Conservation (phyloP, 2,888 invertebrate genomes). For the Galeruca laticollis region DNA sequence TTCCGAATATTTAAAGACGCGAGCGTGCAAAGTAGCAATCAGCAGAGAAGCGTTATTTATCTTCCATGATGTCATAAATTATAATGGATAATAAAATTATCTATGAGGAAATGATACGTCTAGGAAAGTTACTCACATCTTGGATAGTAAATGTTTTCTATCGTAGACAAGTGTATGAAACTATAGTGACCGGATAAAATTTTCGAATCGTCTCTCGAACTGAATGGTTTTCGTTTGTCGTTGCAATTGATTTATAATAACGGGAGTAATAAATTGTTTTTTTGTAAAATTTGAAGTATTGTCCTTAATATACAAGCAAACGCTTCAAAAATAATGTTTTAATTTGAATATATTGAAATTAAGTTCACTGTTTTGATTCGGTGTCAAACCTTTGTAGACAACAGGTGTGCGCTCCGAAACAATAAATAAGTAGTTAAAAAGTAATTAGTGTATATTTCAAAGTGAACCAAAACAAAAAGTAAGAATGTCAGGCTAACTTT, state of each 20-base stretch:
- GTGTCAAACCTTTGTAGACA: too few relatives aligned
- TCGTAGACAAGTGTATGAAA: not conserved
- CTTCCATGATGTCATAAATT: constrained; percentile 5
- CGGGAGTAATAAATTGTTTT: too few relatives aligned
- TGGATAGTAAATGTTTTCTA: not conserved
- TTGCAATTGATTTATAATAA: not conserved
- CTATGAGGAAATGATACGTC: not conserved
- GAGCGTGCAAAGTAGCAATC: constrained; percentile 13
- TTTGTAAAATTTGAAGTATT: too few relatives aligned
- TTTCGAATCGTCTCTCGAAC: not conserved
- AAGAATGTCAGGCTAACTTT: too few relatives aligned
- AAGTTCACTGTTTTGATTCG: too few relatives aligned
- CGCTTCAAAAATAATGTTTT: too few relatives aligned
- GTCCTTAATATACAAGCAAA: too few relatives aligned
- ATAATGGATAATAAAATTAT: constrained; percentile 2
- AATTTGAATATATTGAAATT: too few relatives aligned
- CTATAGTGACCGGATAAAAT: not conserved
- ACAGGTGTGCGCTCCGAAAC: too few relatives aligned
- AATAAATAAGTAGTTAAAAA: too few relatives aligned
- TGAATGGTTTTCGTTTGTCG: not conserved
- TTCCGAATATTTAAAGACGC: constrained; percentile 14
- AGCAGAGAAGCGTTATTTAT: constrained; percentile 6
- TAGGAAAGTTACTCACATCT: not conserved
- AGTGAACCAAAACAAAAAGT: too few relatives aligned
- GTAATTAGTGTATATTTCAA: too few relatives aligned